Base-by-base conservation (phyloP, 2,113 vertebrate species). In the Clarias gariepinus region DNA sequence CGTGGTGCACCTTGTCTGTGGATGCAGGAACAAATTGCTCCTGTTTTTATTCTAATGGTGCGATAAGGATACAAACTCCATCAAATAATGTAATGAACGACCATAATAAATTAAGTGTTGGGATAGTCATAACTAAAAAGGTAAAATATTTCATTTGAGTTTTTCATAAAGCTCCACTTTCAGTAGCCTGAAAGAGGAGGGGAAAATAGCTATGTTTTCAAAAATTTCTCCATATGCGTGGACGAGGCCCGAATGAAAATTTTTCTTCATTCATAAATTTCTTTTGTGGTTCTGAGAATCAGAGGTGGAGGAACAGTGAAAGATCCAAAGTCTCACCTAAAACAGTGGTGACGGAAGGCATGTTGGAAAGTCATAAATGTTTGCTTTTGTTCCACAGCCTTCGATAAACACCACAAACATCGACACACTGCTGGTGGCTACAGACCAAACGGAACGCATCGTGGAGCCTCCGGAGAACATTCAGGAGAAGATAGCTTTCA, bases 361-460 rank as follows among this genome's bases (percentile, higher is more conserved):
- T 23, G 15, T 41, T 55, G 6, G 47, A 47, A 41, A 71, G 10
- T n/a, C 58, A 0, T 77, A 58, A 25, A 8, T 58, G 16, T 86
- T 78, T 76, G 1, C 19, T 87, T 85, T 80, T 90, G 86, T 47
- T 83, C 57, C 91, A 21, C 92, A 99, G 98, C 98, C 98, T 85
- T 99, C 98, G 82, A 99, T 99, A 93, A 99, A 99, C 95, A 99
- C 98, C 80, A 99, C 98, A 90, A 99, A 99, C 93, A 99, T 99
- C 53, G 98, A 99, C 94, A 99, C 98, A 0, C 91, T 99, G 92
- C 94, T 99, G 89, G 98, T 99, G 90, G 98, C 98, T 69, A 99
- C 98, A 68, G 98, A 99, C 93, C 98, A 99, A 91, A 98, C 96
- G 0, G 98, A 99, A 93, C 96, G 98, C 90, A 99, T 98, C 91